Conservation (phyloP, 2,888 invertebrate genomes). For the Torymus auratus region DNA sequence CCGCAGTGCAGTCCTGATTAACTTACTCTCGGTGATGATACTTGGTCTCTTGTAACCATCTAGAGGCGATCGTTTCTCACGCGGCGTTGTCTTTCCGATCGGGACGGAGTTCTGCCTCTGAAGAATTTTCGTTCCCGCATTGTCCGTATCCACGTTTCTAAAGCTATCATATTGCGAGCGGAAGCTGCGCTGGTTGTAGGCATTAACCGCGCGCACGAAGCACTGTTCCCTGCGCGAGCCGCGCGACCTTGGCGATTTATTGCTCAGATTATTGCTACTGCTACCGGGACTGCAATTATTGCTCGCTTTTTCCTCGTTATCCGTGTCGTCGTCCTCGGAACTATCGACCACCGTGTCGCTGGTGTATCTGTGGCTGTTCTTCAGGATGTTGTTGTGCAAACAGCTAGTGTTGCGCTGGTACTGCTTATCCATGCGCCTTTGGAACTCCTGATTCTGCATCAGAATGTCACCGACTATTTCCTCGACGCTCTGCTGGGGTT, state of each 20-base stretch:
- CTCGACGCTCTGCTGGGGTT: constrained; percentile 80
- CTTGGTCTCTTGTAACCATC: constrained; percentile 68
- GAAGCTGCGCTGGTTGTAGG: constrained; percentile 67
- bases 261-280: constrained; percentile 51
- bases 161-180: constrained; percentile 71
- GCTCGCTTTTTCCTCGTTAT: constrained; percentile 45
- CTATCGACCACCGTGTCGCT: constrained; percentile 73
- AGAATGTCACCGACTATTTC: constrained; percentile 89
- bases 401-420: constrained; percentile 79
- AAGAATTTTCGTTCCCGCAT: neutral
- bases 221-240: constrained; percentile 66
- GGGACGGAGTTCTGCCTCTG: constrained; percentile 34
- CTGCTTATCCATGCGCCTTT: constrained; percentile 86
- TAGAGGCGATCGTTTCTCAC: constrained; percentile 38
- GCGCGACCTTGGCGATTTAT: constrained; percentile 53
- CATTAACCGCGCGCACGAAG: constrained; percentile 69
- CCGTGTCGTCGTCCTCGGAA: constrained; percentile 53
- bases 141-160: constrained; percentile 59
- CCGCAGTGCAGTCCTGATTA: constrained; percentile 69
- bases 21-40: constrained; percentile 70
- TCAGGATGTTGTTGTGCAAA: constrained; percentile 78
- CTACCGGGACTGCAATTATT: neutral
- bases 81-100: neutral
- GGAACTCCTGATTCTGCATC: constrained; percentile 90
- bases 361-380: constrained; percentile 2